Conservation (phyloP, 2,113 vertebrate species). For the Lota lota region DNA sequence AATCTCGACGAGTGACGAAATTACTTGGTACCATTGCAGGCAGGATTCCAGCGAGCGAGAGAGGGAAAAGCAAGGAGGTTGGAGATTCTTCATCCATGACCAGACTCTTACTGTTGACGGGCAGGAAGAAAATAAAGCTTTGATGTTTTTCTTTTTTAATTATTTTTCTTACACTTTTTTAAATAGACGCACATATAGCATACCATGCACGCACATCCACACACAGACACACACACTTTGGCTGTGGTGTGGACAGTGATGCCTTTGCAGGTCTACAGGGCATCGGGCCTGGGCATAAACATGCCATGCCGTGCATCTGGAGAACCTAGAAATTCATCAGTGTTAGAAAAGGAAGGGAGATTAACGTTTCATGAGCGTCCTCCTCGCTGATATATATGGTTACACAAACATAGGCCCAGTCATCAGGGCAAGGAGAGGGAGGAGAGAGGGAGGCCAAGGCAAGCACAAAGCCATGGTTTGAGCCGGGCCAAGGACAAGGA, state of each 20-base stretch:
- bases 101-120: constrained; percentile 4
- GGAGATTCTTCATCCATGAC: background rate
- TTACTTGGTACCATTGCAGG: background rate
- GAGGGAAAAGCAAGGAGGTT: constrained; percentile 25
- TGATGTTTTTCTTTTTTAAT: constrained; percentile 42
- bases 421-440: constrained; percentile 42
- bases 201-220: constrained; percentile 30
- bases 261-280: constrained; percentile 67
- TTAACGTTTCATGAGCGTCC: constrained; percentile 72
- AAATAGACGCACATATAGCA: constrained; percentile 17
- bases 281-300: constrained; percentile 65
- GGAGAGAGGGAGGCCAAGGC: constrained; percentile 59
- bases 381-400: constrained; percentile 71
- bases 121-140: constrained; percentile 10
- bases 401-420: constrained; percentile 64
- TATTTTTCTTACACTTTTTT: constrained; percentile 43
- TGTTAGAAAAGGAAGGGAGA: constrained; percentile 70
- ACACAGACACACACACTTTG: constrained; percentile 13
- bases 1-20: constrained; percentile 29
- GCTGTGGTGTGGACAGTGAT: constrained; percentile 41
- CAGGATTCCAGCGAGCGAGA: background rate
- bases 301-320: constrained; percentile 68
- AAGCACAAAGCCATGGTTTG: constrained; percentile 69
- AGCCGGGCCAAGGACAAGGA: constrained; percentile 51
- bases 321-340: constrained; percentile 73